These are phyloP conservation scores for Chymomyza procnemis DNA, from an alignment of 2,888 invertebrate species.

Conservation along the genomic window DNA sequence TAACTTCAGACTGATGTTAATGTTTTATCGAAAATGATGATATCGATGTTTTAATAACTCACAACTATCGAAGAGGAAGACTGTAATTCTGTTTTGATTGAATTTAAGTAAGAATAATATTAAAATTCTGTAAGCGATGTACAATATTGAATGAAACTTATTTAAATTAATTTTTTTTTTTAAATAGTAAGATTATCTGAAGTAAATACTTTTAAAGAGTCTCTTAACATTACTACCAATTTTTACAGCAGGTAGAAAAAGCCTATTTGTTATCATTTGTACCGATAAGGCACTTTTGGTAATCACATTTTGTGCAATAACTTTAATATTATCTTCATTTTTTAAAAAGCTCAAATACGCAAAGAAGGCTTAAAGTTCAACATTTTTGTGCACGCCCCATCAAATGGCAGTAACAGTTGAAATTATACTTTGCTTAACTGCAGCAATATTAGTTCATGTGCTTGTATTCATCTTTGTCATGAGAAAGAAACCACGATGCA, in stretches of 20 bases:
- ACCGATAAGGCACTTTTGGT: not conserved
- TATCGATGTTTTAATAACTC: not conserved
- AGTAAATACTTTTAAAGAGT: too few species aligned
- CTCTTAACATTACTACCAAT: too few species aligned
- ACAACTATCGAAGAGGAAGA: not conserved
- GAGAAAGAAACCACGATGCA: constrained; percentile 64
- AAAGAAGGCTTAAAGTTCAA: not conserved
- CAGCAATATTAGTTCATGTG: constrained; percentile 67
- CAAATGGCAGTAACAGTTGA: constrained; percentile 39
- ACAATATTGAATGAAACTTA: not conserved
- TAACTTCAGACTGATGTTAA: not conserved
- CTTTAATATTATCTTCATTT: not conserved
- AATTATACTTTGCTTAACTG: constrained; percentile 56
- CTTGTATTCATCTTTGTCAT: constrained; percentile 70
- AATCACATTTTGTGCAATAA: not conserved
- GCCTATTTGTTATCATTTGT: too few species aligned
- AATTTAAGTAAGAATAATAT: too few species aligned
- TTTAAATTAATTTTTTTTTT: not conserved
- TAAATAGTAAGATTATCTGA: too few species aligned
- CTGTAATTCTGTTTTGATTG: not conserved
- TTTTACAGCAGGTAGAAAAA: too few species aligned
- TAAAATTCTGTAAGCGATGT: too few species aligned
- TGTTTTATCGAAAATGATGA: not conserved
- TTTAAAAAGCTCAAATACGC: not conserved
- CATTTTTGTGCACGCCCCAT: not conserved